Conservation (phyloP, 1,140 invertebrate genomes). For the Psilanteris sp. region DNA sequence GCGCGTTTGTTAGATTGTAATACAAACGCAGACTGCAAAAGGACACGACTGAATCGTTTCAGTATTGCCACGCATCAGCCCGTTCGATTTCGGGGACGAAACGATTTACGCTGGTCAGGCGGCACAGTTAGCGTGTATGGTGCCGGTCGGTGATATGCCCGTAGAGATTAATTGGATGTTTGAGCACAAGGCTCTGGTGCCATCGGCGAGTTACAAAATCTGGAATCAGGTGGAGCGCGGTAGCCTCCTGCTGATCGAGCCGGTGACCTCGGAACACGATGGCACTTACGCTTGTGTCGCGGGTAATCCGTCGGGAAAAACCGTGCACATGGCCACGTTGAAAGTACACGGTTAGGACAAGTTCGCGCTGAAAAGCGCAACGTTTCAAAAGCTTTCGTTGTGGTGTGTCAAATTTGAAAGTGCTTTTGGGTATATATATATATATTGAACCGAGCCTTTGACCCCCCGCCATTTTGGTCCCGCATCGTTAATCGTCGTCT, state of each 20-base stretch:
- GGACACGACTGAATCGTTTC: conserved; percentile 75
- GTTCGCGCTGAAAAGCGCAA: conserved; percentile 10
- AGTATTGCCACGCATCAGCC: conserved; percentile 86
- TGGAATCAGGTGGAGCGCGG: conserved; percentile 80
- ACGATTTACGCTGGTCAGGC: conserved; percentile 85
- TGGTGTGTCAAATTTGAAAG: conserved; percentile 24
- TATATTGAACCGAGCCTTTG: too few relatives aligned
- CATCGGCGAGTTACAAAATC: conserved; percentile 78
- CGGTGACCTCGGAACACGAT: conserved; percentile 80
- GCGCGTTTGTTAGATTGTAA: too few relatives aligned
- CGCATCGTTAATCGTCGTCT: conserved; percentile 46
- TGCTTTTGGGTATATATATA: conserved; percentile 21
- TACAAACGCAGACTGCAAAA: conserved; percentile 3
- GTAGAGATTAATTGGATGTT: conserved; percentile 84
- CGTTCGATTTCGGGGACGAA: conserved; percentile 84
- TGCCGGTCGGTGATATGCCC: conserved; percentile 85
- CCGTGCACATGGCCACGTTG: conserved; percentile 80
- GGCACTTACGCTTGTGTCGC: conserved; percentile 86
- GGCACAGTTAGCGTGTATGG: conserved; percentile 85
- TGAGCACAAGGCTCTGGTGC: conserved; percentile 78
- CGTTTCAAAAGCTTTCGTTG: conserved; percentile 39
- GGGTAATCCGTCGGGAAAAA: conserved; percentile 83
- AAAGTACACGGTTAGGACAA: conserved; percentile 81
- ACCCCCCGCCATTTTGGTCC: conserved; percentile 13
- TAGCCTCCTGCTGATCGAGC: conserved; percentile 80